phyloP scores from a whole-genome alignment of 2,113 vertebrate genomes.

The Coracopsis vasa region DNA sequence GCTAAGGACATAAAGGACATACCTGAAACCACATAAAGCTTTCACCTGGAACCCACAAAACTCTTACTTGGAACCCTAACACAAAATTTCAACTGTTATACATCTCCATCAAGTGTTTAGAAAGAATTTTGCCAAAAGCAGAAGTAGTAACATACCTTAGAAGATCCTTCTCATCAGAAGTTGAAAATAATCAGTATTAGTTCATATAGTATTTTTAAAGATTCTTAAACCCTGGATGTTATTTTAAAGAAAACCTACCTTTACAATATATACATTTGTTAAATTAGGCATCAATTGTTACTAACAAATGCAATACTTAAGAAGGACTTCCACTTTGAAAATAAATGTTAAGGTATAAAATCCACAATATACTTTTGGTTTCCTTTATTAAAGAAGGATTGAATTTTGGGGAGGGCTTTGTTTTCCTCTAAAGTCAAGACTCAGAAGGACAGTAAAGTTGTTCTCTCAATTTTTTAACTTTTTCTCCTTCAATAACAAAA shows the following conservation, averaged over 20 bases:
- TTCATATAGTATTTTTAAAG: neutral
- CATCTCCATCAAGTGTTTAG: neutral
- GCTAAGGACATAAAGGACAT: neutral
- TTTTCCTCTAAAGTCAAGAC: neutral
- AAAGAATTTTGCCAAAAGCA: neutral
- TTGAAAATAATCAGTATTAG: neutral
- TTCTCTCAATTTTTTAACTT: neutral
- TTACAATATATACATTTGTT: neutral
- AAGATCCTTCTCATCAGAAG: neutral
- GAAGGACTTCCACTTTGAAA: neutral
- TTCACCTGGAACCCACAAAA: neutral
- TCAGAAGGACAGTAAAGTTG: neutral
- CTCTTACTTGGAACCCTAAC: neutral
- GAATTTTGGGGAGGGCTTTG: neutral
- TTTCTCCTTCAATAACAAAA: neutral
- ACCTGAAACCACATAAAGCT: neutral
- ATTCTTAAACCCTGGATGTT: neutral
- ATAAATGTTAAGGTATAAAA: neutral
- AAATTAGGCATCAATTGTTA: neutral
- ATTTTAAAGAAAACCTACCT: neutral
- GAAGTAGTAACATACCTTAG: neutral
- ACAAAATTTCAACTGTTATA: accelerated
- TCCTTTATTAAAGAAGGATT: neutral
- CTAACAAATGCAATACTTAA: neutral
- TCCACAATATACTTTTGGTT: neutral